phyloP scores from a whole-genome alignment of 2,888 invertebrate species.

The Lycocerus yunnanus region DNA sequence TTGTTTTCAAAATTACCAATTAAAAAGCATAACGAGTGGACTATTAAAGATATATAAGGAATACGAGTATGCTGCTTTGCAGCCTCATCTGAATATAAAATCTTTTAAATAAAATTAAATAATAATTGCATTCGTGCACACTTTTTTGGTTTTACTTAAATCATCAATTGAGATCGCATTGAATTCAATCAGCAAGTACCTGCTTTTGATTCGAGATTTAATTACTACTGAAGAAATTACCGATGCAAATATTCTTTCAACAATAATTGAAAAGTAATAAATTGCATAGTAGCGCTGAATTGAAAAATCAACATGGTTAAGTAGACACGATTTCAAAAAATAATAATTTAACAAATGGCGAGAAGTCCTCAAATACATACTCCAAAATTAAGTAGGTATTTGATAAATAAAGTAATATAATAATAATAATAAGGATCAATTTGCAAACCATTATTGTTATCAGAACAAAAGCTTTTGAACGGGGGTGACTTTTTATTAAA shows the following conservation, averaged over 20 bases:
- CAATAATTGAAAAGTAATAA: neutral
- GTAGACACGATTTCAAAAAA: neutral
- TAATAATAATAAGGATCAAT: slow-evolving; percentile 9
- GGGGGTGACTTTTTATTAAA: slow-evolving; percentile 18
- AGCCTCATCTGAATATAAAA: neutral
- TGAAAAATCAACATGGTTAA: neutral
- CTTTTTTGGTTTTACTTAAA: no score
- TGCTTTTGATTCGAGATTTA: neutral
- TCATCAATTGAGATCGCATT: neutral
- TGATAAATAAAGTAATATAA: neutral
- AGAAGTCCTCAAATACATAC: neutral
- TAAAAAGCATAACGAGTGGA: no score
- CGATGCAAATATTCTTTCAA: neutral
- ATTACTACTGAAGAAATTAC: neutral
- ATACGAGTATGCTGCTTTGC: neutral
- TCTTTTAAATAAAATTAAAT: neutral
- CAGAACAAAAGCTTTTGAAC: neutral
- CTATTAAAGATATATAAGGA: no score
- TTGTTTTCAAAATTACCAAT: neutral
- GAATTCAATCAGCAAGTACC: neutral
- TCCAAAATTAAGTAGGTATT: neutral
- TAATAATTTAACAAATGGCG: neutral
- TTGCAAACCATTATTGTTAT: slow-evolving; percentile 19
- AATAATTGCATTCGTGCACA: neutral
- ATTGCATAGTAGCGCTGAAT: neutral